A percentile compares a stretch with the other conserved stretches of the same genome.
Evolutionary conservation across 2,797 vertebrate genomes (phyloP).

Genomic region (Coracias cyanogaster): DNA sequence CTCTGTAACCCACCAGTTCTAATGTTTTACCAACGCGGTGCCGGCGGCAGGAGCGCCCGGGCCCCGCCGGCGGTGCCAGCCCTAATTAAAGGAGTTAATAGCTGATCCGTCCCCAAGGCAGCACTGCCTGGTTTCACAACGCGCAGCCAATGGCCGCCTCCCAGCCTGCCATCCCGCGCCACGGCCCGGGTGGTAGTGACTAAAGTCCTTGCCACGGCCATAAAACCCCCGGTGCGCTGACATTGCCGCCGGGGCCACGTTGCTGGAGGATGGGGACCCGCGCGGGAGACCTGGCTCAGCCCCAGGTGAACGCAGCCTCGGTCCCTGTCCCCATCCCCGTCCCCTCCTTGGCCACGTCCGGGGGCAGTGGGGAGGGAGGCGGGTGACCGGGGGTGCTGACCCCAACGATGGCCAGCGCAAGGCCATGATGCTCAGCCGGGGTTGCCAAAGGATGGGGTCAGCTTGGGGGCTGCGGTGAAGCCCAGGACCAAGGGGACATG

Average conservation of each 20-base stretch:
- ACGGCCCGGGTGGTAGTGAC: conserved; percentile 50
- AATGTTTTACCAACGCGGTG: not conserved
- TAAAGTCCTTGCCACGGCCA: conserved; percentile 79
- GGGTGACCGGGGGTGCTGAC: not conserved
- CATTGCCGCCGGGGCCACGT: not conserved
- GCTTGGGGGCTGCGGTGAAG: accelerated
- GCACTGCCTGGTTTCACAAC: conserved; percentile 72
- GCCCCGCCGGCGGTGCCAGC: not conserved
- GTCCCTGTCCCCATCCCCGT: not conserved
- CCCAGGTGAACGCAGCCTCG: conserved; percentile 50
- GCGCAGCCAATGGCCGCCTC: conserved; percentile 31
- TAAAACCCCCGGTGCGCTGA: conserved; percentile 20
- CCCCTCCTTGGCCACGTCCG: not conserved
- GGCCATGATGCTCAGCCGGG: not conserved
- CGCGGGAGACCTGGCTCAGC: conserved; percentile 29
- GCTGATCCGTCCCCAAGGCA: conserved; percentile 47
- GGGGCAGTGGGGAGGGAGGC: not conserved
- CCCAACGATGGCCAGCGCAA: accelerated
- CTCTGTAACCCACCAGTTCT: conserved; percentile 4
- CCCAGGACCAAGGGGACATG: accelerated
- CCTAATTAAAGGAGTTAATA: conserved; percentile 76
- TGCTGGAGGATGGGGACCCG: conserved; percentile 49
- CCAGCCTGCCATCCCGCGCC: conserved; percentile 57
- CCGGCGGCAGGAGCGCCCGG: not conserved
- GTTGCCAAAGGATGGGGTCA: not conserved